A percentile compares a stretch with the other conserved stretches of the same genome.
Evolutionary conservation across 2,113 vertebrate genomes (phyloP).

Genomic region (Hepsetus odoe): DNA sequence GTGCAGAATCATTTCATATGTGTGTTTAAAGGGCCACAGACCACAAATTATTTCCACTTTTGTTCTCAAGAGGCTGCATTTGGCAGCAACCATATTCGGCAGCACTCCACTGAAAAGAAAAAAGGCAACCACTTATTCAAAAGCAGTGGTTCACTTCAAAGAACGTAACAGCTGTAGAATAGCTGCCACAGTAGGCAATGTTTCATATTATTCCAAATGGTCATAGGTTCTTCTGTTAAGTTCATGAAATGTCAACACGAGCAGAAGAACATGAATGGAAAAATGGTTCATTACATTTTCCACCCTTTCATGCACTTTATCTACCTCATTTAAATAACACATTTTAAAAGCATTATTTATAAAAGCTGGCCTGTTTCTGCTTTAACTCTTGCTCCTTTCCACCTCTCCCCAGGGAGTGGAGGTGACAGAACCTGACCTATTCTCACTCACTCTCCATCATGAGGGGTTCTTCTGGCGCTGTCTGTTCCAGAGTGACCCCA

Average conservation of each 20-base stretch:
- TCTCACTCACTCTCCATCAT: constrained; percentile 78
- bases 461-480: constrained; percentile 90
- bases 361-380: constrained; percentile 1
- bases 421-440: constrained; percentile 13
- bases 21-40: constrained; percentile 62
- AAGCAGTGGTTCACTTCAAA: constrained; percentile 21
- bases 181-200: constrained; percentile 3
- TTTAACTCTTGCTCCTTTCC: constrained; percentile 32
- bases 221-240: neutral
- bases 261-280: constrained; percentile 5
- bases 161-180: neutral
- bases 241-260: constrained; percentile 15
- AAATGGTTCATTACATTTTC: constrained; percentile 13
- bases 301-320: constrained; percentile 19
- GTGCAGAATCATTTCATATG: constrained; percentile 59
- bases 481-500: constrained; percentile 77
- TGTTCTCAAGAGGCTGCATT: constrained; percentile 47
- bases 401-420: constrained; percentile 30
- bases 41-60: constrained; percentile 66
- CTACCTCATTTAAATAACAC: neutral
- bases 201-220: constrained; percentile 14
- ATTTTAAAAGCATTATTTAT: constrained; percentile 31
- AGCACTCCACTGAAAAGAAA: constrained; percentile 1
- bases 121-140: constrained; percentile 10
- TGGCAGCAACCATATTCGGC: constrained; percentile 1